Percentiles rank a stretch among this genome's conserved stretches.
These are phyloP conservation scores for Lophura nycthemera DNA, from an alignment of 2,113 vertebrate genomes.

Conservation along the genomic window DNA sequence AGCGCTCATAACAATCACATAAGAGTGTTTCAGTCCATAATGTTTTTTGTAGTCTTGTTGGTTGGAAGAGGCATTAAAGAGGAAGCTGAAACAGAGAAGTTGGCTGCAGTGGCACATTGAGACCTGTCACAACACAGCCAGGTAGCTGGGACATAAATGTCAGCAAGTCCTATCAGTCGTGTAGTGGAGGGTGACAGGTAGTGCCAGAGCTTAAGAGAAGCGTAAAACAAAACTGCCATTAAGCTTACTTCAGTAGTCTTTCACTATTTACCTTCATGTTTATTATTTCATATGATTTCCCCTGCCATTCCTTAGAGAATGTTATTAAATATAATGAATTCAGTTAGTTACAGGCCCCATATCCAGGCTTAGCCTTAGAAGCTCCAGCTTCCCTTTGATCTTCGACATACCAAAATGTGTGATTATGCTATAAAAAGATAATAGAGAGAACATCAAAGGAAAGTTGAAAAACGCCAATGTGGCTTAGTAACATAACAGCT, in stretches of 20 bases:
- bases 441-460: slow-evolving; percentile 72
- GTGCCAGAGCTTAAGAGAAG: slow-evolving; percentile 22
- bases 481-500: slow-evolving; percentile 74
- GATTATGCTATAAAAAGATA: slow-evolving; percentile 77
- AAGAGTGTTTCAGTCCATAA: background rate
- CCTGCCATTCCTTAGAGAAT: slow-evolving; percentile 70
- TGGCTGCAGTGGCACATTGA: background rate
- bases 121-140: background rate
- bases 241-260: slow-evolving; percentile 65
- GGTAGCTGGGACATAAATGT: background rate
- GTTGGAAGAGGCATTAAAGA: background rate
- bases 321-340: slow-evolving; percentile 80
- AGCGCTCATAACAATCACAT: background rate
- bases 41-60: background rate
- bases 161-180: background rate
- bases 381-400: slow-evolving; percentile 75
- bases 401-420: slow-evolving; percentile 75
- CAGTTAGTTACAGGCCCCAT: slow-evolving; percentile 72
- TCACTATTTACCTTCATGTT: slow-evolving; percentile 75
- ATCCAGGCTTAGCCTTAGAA: slow-evolving; percentile 73
- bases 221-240: slow-evolving; percentile 56
- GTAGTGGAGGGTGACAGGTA: background rate
- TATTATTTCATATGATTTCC: slow-evolving; percentile 74
- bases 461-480: slow-evolving; percentile 63
- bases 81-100: background rate